phyloP scores from a whole-genome alignment of 2,797 vertebrate genomes.

The Acipenser oxyrinchus region DNA sequence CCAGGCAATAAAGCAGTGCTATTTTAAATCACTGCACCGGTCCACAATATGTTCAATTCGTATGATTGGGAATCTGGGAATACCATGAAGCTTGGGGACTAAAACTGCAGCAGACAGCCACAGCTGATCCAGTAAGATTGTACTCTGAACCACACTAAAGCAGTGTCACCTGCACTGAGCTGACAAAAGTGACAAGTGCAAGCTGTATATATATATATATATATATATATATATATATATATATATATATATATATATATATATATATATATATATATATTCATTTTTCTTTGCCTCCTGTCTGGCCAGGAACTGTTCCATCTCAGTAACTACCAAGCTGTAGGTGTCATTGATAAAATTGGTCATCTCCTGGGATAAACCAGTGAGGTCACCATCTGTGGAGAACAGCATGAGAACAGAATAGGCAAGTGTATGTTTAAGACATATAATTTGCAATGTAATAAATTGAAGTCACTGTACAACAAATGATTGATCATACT shows the following conservation, averaged over 20 bases:
- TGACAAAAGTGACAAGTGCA: no score
- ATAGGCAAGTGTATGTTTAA: no score
- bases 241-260: not conserved
- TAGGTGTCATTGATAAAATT: constrained; percentile 30
- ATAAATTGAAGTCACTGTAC: no score
- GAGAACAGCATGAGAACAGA: not conserved
- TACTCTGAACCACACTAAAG: no score
- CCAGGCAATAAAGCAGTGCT: no score
- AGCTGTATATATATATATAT: not conserved
- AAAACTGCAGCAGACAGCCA: no score
- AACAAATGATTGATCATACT: no score
- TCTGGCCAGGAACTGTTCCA: constrained; percentile 24
- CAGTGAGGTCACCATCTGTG: constrained; percentile 20
- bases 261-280: not conserved
- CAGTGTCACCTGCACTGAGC: no score
- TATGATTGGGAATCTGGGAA: not conserved
- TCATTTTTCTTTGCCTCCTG: constrained; percentile 21
- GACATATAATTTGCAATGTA: no score
- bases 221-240: not conserved
- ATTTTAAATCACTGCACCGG: constrained; percentile 1
- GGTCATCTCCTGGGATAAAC: constrained; percentile 29
- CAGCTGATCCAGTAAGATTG: no score
- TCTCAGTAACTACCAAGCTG: constrained; percentile 19
- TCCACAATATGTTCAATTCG: not conserved
- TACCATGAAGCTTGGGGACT: no score